Conservation (phyloP, 2,888 invertebrate species). For the Andrena flavipes region DNA sequence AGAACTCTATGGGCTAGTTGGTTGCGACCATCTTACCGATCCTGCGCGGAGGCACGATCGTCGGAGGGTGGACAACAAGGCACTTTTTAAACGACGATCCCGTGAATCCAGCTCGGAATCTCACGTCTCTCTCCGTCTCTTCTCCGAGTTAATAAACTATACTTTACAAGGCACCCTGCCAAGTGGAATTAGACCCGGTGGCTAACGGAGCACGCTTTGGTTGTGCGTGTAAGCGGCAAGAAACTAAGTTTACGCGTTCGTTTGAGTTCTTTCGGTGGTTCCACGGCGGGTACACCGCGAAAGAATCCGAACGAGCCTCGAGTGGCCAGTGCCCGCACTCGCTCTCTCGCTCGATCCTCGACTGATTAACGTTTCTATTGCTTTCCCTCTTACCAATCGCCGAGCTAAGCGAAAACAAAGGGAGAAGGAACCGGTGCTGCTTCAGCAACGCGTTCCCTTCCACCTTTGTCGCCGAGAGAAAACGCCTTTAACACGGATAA, state of each 20-base stretch:
- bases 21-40: background rate
- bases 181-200: background rate
- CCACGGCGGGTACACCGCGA: background rate
- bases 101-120: background rate
- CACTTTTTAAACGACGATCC: background rate
- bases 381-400: slow-evolving; percentile 7
- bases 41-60: slow-evolving; percentile 1
- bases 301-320: slow-evolving; percentile 14
- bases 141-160: background rate
- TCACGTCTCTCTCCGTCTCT: background rate
- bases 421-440: background rate
- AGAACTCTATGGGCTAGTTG: slow-evolving; percentile 4
- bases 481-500: slow-evolving; percentile 1
- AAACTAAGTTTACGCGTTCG: slow-evolving; percentile 9
- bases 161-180: slow-evolving; percentile 10
- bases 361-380: background rate
- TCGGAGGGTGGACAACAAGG: background rate
- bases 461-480: background rate
- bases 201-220: background rate
- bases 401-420: slow-evolving; percentile 9
- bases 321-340: slow-evolving; percentile 61
- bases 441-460: background rate
- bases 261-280: background rate
- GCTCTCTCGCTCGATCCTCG: slow-evolving; percentile 38
- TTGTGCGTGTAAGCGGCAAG: slow-evolving; percentile 6